phyloP scores from a whole-genome alignment of 2,113 vertebrate species.

The Trichechus manatus region DNA sequence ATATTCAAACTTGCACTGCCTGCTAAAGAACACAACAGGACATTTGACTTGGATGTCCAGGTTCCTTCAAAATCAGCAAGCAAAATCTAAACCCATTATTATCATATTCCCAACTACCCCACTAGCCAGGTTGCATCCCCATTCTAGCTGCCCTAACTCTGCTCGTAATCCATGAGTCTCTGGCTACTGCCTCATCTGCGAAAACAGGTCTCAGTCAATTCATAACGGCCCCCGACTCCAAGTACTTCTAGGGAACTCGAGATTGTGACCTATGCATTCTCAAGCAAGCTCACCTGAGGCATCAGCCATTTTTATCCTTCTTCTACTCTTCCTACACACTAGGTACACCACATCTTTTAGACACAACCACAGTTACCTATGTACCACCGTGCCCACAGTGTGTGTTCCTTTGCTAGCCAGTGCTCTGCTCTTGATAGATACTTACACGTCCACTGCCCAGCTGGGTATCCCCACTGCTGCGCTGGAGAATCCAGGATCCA shows the following conservation, averaged over 20 bases:
- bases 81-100: background rate
- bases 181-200: background rate
- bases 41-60: background rate
- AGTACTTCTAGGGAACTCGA: background rate
- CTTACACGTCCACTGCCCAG: background rate
- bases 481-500: background rate
- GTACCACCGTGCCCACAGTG: accelerated
- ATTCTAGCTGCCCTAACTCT: background rate
- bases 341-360: background rate
- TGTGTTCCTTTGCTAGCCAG: background rate
- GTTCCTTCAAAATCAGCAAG: constrained; percentile 17
- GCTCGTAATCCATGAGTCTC: background rate
- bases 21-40: background rate
- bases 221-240: background rate
- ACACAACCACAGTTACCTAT: background rate
- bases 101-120: too few relatives aligned
- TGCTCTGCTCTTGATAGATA: background rate
- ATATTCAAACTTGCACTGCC: background rate
- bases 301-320: background rate
- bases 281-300: background rate
- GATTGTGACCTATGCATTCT: background rate
- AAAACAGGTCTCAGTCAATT: background rate
- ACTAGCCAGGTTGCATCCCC: background rate
- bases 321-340: background rate
- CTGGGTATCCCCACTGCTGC: background rate